These are phyloP conservation scores for Procapra przewalskii DNA, from an alignment of 2,113 vertebrate species.

Conservation along the genomic window DNA sequence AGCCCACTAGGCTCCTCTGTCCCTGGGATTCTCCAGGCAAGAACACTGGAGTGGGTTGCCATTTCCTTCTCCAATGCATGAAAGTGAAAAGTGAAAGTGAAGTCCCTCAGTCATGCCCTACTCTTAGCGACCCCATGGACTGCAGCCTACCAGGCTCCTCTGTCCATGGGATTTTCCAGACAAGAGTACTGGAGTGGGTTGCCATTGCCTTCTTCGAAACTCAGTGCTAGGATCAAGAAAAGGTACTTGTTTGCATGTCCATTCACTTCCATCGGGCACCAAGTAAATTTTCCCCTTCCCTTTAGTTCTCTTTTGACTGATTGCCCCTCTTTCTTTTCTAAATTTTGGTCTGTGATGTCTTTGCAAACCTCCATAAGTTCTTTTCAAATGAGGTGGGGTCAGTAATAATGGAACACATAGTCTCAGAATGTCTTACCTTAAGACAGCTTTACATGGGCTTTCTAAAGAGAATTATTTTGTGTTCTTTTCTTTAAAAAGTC, in stretches of 20 bases:
- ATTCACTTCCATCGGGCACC: background rate
- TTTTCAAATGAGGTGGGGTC: background rate
- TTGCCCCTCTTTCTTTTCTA: conserved; percentile 7
- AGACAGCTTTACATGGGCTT: background rate
- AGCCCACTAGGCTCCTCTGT: no score
- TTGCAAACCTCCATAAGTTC: background rate
- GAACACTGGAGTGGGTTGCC: no score
- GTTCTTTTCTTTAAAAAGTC: background rate
- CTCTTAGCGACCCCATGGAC: no score
- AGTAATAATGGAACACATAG: background rate
- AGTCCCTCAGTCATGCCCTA: no score
- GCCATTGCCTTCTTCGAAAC: background rate
- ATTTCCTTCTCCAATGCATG: no score
- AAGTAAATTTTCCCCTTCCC: background rate
- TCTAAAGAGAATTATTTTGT: conserved; percentile 34
- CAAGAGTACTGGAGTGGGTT: no score
- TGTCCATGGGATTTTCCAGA: no score
- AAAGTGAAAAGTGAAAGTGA: no score
- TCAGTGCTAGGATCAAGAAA: background rate
- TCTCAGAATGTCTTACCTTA: background rate
- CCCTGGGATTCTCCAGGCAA: no score
- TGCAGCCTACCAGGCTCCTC: no score
- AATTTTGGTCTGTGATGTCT: background rate
- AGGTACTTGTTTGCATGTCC: background rate
- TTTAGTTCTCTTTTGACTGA: background rate